Evolutionary conservation across 2,797 vertebrate genomes (phyloP).

Genomic region (Sebastes taczanowskii): DNA sequence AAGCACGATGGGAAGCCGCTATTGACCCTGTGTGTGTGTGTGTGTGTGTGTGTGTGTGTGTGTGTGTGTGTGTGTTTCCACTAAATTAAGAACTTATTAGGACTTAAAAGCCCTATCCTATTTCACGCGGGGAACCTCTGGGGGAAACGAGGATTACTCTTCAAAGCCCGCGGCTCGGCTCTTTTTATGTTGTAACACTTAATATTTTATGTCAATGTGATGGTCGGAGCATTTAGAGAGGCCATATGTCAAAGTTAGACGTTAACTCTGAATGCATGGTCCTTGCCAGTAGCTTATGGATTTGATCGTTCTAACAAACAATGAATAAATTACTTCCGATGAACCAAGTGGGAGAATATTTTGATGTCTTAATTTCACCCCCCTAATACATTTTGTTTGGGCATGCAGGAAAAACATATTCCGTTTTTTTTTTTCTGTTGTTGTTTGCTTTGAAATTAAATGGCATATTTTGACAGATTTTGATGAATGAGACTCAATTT

Average conservation of each 20-base stretch:
- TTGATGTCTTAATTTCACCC: conserved; percentile 16
- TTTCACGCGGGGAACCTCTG: conserved; percentile 65
- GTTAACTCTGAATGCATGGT: conserved; percentile 1
- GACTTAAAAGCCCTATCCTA: conserved; percentile 68
- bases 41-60: conserved; percentile 32
- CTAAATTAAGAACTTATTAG: conserved; percentile 79
- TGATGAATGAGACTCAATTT: conserved; percentile 8
- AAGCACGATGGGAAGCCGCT: conserved; percentile 29
- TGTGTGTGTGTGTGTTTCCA: conserved; percentile 47
- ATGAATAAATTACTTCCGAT: conserved; percentile 13
- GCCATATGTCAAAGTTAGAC: conserved; percentile 57
- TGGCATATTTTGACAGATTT: neutral
- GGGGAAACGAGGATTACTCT: conserved; percentile 65
- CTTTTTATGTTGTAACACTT: conserved; percentile 69
- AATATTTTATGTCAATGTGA: conserved; percentile 72
- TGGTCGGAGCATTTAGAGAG: conserved; percentile 44
- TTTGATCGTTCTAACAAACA: conserved; percentile 21
- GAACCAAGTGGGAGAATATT: conserved; percentile 19
- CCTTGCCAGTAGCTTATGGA: conserved; percentile 30
- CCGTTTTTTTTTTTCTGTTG: neutral
- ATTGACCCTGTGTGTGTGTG: conserved; percentile 31
- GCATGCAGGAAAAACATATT: neutral
- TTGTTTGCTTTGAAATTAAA: conserved; percentile 3
- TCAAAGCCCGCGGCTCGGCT: conserved; percentile 65
- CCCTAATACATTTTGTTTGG: neutral